Conservation (phyloP, 1,140 invertebrate genomes). For the Psilanteris sp. region DNA sequence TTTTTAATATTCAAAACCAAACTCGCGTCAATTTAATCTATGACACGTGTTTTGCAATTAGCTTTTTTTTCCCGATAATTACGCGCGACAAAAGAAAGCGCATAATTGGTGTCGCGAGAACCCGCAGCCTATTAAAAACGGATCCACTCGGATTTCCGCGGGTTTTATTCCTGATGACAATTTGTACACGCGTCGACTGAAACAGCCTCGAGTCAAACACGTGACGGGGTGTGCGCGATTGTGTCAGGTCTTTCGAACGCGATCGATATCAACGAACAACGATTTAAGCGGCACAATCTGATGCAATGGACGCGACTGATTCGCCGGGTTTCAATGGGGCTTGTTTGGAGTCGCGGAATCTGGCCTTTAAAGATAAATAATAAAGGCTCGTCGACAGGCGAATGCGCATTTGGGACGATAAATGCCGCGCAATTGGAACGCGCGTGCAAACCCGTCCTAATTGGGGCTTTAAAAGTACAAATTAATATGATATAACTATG, state of each 20-base stretch:
- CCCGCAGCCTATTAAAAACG: slow-evolving; percentile 34
- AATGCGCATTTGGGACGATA: no score
- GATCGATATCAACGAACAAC: slow-evolving; percentile 43
- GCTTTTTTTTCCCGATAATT: slow-evolving; percentile 21
- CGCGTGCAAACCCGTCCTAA: no score
- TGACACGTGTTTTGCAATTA: no score
- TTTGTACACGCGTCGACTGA: slow-evolving; percentile 46
- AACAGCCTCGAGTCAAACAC: slow-evolving; percentile 46
- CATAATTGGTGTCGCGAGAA: slow-evolving; percentile 7
- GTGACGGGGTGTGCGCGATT: slow-evolving; percentile 31
- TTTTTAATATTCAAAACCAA: slow-evolving; percentile 38
- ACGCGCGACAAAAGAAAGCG: slow-evolving; percentile 23
- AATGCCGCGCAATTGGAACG: no score
- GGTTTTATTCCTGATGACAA: slow-evolving; percentile 61
- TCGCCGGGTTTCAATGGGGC: slow-evolving; percentile 1
- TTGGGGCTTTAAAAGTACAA: no score
- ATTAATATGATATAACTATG: no score
- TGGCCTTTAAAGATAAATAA: slow-evolving; percentile 8
- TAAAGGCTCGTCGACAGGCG: not conserved
- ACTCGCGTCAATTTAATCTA: slow-evolving; percentile 35
- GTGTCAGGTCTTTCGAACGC: slow-evolving; percentile 34
- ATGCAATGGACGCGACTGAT: slow-evolving; percentile 9
- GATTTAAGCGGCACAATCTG: slow-evolving; percentile 47
- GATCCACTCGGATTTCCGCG: slow-evolving; percentile 27
- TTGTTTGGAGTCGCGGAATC: slow-evolving; percentile 22